A percentile compares a stretch with the other conserved stretches of the same genome.
Conservation (phyloP, 2,113 vertebrate species). For the Psittacus erithacus region DNA sequence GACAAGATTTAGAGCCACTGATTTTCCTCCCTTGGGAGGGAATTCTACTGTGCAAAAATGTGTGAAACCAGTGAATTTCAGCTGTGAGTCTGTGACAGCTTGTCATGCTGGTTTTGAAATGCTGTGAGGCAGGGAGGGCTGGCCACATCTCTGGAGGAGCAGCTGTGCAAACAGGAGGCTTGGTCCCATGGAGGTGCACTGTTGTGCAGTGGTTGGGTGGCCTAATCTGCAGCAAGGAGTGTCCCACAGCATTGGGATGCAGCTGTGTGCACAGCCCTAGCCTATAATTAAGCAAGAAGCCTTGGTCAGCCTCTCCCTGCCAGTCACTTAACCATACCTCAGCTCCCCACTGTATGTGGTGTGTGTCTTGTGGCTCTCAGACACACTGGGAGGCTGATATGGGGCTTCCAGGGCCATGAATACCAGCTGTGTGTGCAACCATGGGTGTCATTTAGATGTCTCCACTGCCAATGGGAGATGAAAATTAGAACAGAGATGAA, state of each 20-base stretch:
- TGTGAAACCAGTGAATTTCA: background rate
- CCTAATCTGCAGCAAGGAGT: background rate
- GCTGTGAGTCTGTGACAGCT: background rate
- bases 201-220: background rate
- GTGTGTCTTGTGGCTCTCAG: background rate
- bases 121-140: background rate
- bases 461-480: background rate
- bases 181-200: accelerated
- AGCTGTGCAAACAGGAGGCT: background rate
- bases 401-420: background rate
- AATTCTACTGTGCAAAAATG: background rate
- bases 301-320: background rate
- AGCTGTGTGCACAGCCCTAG: background rate
- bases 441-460: background rate
- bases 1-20: background rate
- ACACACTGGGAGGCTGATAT: background rate
- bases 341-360: accelerated
- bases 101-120: background rate
- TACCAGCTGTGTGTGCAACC: background rate
- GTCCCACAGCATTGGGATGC: background rate
- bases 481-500: background rate
- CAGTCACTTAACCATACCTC: background rate
- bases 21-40: background rate
- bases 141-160: background rate
- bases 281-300: background rate